A percentile compares a stretch with the other conserved stretches of the same genome.
These are phyloP conservation scores for Bucorvus abyssinicus DNA, from an alignment of 2,797 vertebrate genomes.

Conservation along the genomic window DNA sequence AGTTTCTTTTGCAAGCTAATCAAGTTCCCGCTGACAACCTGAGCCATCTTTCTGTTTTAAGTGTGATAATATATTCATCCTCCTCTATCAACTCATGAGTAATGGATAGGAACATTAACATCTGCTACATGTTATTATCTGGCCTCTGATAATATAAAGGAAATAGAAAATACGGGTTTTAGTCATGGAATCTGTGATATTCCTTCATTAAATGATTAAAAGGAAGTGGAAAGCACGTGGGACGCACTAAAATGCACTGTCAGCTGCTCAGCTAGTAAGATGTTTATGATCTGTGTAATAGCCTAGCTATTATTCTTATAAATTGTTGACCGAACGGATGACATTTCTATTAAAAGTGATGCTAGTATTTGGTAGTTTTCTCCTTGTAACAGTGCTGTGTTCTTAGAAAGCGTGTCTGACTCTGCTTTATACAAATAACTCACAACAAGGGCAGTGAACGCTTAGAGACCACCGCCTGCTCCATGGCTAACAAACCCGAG, in stretches of 20 bases:
- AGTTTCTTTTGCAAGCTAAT: conserved; percentile 56
- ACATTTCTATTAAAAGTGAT: not conserved
- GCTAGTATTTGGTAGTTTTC: not conserved
- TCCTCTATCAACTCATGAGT: conserved; percentile 29
- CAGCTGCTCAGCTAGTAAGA: not conserved
- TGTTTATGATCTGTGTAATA: not conserved
- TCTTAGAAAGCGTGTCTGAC: not conserved
- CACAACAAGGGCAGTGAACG: not conserved
- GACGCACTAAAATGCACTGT: not conserved
- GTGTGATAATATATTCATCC: conserved; percentile 30
- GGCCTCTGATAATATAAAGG: not conserved
- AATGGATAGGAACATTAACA: conserved; percentile 28
- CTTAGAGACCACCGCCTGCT: not conserved
- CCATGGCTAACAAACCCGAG: not conserved
- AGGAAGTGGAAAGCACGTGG: not conserved
- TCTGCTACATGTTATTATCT: conserved; percentile 17
- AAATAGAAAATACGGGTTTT: not conserved
- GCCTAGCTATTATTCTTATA: not conserved
- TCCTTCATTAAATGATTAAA: conserved; percentile 33
- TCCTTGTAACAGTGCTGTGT: not conserved
- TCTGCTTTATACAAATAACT: not conserved
- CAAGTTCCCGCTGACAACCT: conserved; percentile 50
- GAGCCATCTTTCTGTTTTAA: conserved; percentile 55
- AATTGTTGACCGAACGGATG: not conserved
- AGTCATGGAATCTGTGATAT: not conserved